phyloP scores from a whole-genome alignment of 2,888 invertebrate species.

The Meteorus colon region DNA sequence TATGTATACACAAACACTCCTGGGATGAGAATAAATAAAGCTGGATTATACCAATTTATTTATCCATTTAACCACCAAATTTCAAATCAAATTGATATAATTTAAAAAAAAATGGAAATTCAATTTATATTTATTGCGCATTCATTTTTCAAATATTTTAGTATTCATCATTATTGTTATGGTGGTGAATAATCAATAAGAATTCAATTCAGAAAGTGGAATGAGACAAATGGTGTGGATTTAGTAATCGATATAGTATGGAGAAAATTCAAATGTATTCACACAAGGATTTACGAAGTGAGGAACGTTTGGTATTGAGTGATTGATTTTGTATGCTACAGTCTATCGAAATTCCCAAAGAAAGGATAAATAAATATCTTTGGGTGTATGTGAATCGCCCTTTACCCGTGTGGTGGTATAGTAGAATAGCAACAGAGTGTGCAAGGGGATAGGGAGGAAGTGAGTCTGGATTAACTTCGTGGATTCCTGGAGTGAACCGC shows the following conservation, averaged over 20 bases:
- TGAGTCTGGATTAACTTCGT: conserved; percentile 57
- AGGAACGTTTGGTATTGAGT: conserved; percentile 11
- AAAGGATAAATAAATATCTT: conserved; percentile 10
- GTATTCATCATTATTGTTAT: neutral
- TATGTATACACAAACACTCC: neutral
- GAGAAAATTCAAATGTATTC: neutral
- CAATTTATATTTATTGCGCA: neutral
- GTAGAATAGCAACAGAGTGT: conserved; percentile 32
- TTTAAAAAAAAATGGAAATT: neutral
- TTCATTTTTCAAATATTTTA: neutral
- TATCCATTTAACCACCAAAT: neutral
- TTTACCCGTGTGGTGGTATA: conserved; percentile 28
- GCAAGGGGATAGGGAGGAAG: conserved; percentile 4
- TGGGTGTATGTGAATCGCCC: neutral
- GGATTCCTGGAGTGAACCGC: conserved; percentile 52
- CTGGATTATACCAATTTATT: conserved; percentile 1
- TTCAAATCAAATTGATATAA: neutral
- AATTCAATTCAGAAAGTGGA: neutral
- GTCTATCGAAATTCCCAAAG: conserved; percentile 30
- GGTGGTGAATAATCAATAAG: neutral
- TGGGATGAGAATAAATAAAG: neutral
- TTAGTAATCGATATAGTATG: neutral
- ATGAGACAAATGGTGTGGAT: neutral
- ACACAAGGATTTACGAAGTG: neutral
- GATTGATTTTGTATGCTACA: conserved; percentile 15